Evolutionary conservation across 2,888 invertebrate species (phyloP).

Genomic region (Pardosa pseudoannulata): DNA sequence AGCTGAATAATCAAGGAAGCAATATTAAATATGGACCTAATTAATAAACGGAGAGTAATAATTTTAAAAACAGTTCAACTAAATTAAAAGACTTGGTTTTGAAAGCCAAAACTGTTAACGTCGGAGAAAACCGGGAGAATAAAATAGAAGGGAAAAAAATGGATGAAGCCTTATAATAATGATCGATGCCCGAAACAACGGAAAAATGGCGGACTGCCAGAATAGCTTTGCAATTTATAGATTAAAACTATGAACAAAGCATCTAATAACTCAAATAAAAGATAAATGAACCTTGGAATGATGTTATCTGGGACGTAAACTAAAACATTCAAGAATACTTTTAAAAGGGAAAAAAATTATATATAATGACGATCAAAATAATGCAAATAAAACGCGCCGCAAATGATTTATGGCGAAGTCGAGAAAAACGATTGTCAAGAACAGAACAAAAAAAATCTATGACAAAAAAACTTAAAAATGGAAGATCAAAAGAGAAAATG

Average conservation of each 20-base stretch:
- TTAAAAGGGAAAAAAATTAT: neutral
- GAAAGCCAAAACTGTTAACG: neutral
- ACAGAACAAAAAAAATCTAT: too few species aligned
- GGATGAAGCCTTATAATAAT: too few species aligned
- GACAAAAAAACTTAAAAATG: neutral
- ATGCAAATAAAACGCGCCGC: neutral
- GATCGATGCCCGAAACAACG: neutral
- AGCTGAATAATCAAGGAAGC: too few species aligned
- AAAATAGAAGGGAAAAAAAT: neutral
- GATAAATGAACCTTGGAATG: neutral
- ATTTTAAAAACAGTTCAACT: neutral
- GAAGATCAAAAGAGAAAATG: neutral
- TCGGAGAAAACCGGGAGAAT: neutral
- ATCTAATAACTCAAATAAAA: neutral
- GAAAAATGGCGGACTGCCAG: neutral
- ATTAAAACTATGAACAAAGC: conserved; percentile 8
- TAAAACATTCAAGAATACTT: neutral
- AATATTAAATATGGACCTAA: neutral
- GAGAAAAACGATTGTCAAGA: neutral
- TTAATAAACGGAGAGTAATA: neutral
- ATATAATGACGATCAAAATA: neutral
- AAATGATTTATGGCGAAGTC: neutral
- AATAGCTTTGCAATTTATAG: conserved; percentile 4
- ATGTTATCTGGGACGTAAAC: neutral
- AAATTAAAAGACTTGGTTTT: neutral